Percentiles rank a stretch among this genome's conserved stretches.
phyloP scores from a whole-genome alignment of 1,140 invertebrate species.

The Neocloeon triangulifer region DNA sequence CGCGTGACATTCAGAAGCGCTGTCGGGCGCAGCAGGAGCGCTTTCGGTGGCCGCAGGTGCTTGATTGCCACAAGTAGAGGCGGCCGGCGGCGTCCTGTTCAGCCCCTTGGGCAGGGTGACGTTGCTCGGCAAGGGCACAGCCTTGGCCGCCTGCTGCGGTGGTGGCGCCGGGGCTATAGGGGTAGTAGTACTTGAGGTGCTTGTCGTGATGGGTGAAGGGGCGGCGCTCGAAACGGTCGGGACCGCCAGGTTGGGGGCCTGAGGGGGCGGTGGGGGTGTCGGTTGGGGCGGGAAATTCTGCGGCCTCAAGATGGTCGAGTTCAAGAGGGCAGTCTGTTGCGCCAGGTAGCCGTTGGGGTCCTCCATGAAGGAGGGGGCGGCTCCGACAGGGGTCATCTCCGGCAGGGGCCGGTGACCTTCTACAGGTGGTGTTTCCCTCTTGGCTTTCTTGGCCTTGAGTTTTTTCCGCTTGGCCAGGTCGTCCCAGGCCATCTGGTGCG shows the following conservation, averaged over 20 bases:
- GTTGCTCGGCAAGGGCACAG: constrained; percentile 22
- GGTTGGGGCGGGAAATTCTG: neutral
- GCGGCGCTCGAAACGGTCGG: neutral
- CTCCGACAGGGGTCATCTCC: constrained; percentile 6
- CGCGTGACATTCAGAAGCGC: neutral
- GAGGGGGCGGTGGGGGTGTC: too few species aligned
- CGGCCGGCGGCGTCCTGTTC: neutral
- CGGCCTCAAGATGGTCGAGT: constrained; percentile 53
- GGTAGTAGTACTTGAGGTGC: constrained; percentile 20
- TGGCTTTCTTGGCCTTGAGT: constrained; percentile 8
- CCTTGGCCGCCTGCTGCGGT: constrained; percentile 13
- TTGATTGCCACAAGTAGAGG: constrained; percentile 3
- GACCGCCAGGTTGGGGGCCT: constrained; percentile 1
- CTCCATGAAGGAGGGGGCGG: constrained; percentile 57
- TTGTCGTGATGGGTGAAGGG: constrained; percentile 11
- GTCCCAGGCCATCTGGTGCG: too few species aligned
- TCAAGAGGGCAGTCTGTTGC: constrained; percentile 60
- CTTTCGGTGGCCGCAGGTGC: neutral
- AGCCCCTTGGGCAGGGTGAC: constrained; percentile 13
- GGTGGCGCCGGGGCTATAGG: constrained; percentile 17
- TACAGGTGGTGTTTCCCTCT: constrained; percentile 7
- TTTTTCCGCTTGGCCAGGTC: too few species aligned
- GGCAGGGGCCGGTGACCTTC: constrained; percentile 14
- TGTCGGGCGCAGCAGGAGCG: neutral
- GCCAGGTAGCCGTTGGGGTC: constrained; percentile 72